These are phyloP conservation scores for Zosterops borbonicus DNA, from an alignment of 2,113 vertebrate genomes.

Conservation along the genomic window DNA sequence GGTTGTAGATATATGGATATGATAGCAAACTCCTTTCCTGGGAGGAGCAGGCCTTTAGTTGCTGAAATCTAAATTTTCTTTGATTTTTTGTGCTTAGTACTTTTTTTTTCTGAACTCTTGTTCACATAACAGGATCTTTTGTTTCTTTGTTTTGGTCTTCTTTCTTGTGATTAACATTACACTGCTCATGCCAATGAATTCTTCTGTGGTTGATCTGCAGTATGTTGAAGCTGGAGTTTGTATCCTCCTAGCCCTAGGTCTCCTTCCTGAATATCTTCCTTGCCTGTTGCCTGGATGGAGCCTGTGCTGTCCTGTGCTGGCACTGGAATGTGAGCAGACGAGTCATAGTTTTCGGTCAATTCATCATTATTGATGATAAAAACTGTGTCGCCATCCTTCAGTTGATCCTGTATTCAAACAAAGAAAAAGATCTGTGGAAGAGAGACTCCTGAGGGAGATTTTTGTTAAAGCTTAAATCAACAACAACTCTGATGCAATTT, in stretches of 20 bases:
- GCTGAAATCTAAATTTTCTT: slow-evolving; percentile 30
- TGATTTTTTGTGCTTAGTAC: background rate
- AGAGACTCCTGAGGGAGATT: background rate
- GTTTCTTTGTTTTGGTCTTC: background rate
- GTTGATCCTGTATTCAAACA: slow-evolving; percentile 61
- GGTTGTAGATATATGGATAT: background rate
- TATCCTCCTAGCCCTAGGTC: slow-evolving; percentile 75
- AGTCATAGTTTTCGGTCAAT: slow-evolving; percentile 45
- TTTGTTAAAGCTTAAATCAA: background rate
- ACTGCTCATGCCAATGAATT: background rate
- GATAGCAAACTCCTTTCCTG: background rate
- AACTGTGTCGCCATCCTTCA: slow-evolving; percentile 69
- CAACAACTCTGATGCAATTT: background rate
- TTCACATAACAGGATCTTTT: background rate
- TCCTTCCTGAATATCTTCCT: slow-evolving; percentile 75
- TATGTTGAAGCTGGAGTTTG: slow-evolving; percentile 63
- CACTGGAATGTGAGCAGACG: background rate
- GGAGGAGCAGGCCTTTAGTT: background rate
- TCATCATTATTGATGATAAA: slow-evolving; percentile 75
- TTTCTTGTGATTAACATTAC: background rate
- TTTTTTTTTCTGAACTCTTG: background rate
- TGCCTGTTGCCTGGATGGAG: slow-evolving; percentile 17
- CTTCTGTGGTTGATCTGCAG: background rate
- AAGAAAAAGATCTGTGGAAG: background rate
- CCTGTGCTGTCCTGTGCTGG: background rate